Conservation (phyloP, 2,797 vertebrate genomes). For the Bovichtus variegatus region DNA sequence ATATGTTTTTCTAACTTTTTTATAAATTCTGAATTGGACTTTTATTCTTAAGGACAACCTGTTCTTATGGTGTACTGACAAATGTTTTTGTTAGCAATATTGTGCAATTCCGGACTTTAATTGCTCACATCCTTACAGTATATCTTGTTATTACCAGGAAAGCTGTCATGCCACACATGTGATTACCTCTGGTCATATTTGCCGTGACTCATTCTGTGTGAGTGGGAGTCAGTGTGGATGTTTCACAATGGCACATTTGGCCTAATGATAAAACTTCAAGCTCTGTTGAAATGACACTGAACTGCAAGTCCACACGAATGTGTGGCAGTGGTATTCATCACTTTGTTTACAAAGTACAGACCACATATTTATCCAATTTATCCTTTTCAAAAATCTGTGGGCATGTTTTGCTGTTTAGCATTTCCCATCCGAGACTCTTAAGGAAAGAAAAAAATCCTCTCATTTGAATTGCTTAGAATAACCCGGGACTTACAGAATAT, state of each 20-base stretch:
- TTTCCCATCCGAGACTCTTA: background rate
- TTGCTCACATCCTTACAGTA: background rate
- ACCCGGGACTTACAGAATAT: background rate
- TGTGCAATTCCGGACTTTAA: background rate
- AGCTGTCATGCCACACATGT: background rate
- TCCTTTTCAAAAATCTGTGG: background rate
- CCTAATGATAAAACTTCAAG: slow-evolving; percentile 30
- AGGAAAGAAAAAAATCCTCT: background rate
- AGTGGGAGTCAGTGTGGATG: slow-evolving; percentile 33
- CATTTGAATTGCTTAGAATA: background rate
- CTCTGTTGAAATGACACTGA: slow-evolving; percentile 4
- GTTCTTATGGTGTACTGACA: background rate
- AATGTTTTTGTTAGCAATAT: background rate
- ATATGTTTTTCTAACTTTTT: background rate
- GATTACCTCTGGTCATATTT: background rate
- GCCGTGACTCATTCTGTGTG: slow-evolving; percentile 32
- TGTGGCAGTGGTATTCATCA: background rate
- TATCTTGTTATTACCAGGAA: background rate
- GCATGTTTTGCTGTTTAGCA: background rate
- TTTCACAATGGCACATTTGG: slow-evolving; percentile 19
- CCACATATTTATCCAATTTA: background rate
- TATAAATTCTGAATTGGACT: background rate
- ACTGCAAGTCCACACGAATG: slow-evolving; percentile 1
- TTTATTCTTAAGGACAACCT: background rate
- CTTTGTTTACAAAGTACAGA: slow-evolving; percentile 1